Evolutionary conservation across 2,797 vertebrate species (phyloP).

Genomic region (Kryptolebias ocellatus): DNA sequence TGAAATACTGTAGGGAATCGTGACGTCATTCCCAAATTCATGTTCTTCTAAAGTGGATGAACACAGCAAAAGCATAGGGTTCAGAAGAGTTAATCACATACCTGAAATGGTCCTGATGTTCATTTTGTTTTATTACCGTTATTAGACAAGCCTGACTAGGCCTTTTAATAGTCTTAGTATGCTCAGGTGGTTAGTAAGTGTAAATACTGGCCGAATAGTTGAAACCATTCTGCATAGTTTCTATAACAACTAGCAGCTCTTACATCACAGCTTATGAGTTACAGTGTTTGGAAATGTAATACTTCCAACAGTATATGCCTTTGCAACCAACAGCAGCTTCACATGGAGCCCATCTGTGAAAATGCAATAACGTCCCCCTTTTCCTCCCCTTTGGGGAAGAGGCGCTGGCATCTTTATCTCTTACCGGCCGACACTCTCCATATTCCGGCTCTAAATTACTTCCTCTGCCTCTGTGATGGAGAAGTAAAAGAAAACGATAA

Average conservation of each 20-base stretch:
- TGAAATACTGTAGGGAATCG: too few species aligned
- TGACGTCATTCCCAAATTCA: too few species aligned
- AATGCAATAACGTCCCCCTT: constrained; percentile 54
- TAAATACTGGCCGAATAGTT: background rate
- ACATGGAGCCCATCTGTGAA: constrained; percentile 46
- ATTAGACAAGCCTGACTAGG: too few species aligned
- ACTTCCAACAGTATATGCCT: constrained; percentile 42
- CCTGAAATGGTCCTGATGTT: too few species aligned
- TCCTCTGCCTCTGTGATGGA: constrained; percentile 73
- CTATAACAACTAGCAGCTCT: constrained; percentile 25
- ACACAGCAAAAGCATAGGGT: too few species aligned
- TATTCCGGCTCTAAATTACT: constrained; percentile 79
- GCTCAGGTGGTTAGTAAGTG: too few species aligned
- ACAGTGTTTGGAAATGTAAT: constrained; percentile 50
- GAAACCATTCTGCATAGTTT: constrained; percentile 8
- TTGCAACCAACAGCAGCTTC: constrained; percentile 47
- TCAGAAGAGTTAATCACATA: too few species aligned
- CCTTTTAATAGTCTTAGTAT: too few species aligned
- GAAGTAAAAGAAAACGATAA: constrained; percentile 76
- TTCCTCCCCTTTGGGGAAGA: constrained; percentile 36
- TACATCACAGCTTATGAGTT: constrained; percentile 39
- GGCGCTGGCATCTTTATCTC: constrained; percentile 72
- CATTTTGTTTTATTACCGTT: too few species aligned
- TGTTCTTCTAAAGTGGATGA: too few species aligned
- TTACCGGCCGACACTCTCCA: constrained; percentile 59